Evolutionary conservation across 2,797 vertebrate genomes (phyloP), one percentile per base, ranked within the genome.

Genomic region (Adrianichthys oophorus): DNA sequence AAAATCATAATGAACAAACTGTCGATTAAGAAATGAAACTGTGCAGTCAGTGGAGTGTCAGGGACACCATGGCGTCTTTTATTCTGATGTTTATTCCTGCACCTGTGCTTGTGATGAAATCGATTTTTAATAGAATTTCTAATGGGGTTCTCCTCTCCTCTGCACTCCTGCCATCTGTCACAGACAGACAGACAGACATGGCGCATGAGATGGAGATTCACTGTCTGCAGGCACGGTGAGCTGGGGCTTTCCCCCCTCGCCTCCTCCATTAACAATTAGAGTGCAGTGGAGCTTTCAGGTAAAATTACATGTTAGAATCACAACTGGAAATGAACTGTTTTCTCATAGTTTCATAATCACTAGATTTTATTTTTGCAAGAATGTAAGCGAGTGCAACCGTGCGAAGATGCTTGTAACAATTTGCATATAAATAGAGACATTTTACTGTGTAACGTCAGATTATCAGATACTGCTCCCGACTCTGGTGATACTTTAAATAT

Each of bases 41-140:
- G 15, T 7, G 15, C 26, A 6, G 43, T 45, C 15, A 57, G 14
- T 12, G 23, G 17, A 56, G 55, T 13, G 14, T 4, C 23, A 70
- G 72, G 16, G 37, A 64, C 62, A 59, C 21, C 41, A 60, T 56
- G 4, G 26, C 23, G 8, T 58, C 49, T 48, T 21, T 18, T 37
- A 24, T 51, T 57, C 60, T 10, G 32, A 37, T 37, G 32, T 12
- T 68, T 68, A 65, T 76, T 67, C 79, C 58, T 37, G 68, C 82
- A 87, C 69, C 84, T 84, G 82, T 78, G 59, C 23, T 81, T 56
- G 45, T 70, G 56, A 80, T 80, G 26, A 62, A 21, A 87, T 87
- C 47, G 68, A 79, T 83, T 73, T 85, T 80, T 84, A 79, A 81
- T 86, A 66, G 60, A 56, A 73, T 83, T 59, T 77, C 70, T 82